These are phyloP conservation scores for Trialeurodes vaporariorum DNA, from an alignment of 1,140 invertebrate genomes.

Conservation along the genomic window DNA sequence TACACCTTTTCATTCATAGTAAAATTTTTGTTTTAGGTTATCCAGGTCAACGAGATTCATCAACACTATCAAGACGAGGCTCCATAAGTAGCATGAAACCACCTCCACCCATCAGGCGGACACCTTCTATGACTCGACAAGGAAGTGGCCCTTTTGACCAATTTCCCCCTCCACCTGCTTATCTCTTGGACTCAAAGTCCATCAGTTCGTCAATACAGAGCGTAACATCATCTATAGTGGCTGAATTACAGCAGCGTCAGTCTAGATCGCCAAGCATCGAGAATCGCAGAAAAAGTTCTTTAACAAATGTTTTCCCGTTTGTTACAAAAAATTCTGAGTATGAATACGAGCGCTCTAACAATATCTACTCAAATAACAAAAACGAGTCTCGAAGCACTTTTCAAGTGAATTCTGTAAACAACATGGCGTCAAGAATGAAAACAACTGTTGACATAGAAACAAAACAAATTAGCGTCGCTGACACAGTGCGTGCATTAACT, in stretches of 20 bases:
- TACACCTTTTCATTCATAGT: too few species aligned
- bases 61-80: conserved; percentile 40
- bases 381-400: neutral
- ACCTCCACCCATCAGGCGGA: conserved; percentile 70
- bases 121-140: conserved; percentile 53
- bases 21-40: neutral
- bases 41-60: neutral
- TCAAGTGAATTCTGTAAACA: too few species aligned
- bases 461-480: conserved; percentile 51
- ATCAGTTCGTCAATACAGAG: conserved; percentile 15
- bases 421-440: too few species aligned
- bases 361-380: too few species aligned
- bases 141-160: conserved; percentile 41
- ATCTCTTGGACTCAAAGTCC: conserved; percentile 41
- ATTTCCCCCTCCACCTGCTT: conserved; percentile 72
- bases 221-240: conserved; percentile 17
- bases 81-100: conserved; percentile 57
- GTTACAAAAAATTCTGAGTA: neutral
- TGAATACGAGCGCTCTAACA: neutral
- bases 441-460: neutral
- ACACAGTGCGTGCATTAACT: conserved; percentile 72
- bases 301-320: neutral
- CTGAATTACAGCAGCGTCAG: conserved; percentile 22
- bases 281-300: neutral
- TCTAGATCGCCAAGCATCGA: conserved; percentile 5